Base-by-base conservation (phyloP, 2,797 vertebrate species). In the Molothrus ater region DNA sequence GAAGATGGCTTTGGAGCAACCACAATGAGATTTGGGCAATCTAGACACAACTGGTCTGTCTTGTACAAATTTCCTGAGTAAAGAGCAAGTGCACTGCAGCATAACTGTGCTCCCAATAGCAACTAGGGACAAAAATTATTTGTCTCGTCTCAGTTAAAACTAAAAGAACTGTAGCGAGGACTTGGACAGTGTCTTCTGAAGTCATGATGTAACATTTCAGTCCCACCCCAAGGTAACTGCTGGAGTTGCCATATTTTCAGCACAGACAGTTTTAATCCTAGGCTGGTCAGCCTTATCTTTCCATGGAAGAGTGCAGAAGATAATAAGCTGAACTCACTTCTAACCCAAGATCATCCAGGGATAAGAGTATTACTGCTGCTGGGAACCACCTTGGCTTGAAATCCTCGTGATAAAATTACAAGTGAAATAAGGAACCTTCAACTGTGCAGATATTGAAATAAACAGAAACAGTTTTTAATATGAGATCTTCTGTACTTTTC, bases 381-480 rank as follows among this genome's bases (percentile, higher is more conserved):
- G 19, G 73, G 47, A 85, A 81, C 75, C n/a, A 57, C 79, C 56
- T 31, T 88, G 64, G 25, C 72, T 90, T 80, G 61, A 93, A 92
- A 94, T 47, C 32, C 68, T 91, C 64, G 17, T 80, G 90, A 80
- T 61, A 92, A 95, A 96, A 95, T 79, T 86, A 86, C 69, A 88
- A 51, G 34, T 61, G 38, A 75, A 94, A 73, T 59, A 43, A 74
- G 60, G 43, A 87, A 78, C 50, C 93, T 92, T 83, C 69, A 92
- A 60, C 82, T 48, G 54, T 70, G 72, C 1, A 11, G 82, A 54
- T 85, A 86, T 5, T 81, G 86, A 94, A 88, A 95, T 86, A 94
- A 96, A 91, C 68, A 90, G 65, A 65, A 86, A 31, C 24, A 72
- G 66, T 56, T 69, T 92, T 93, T 84, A 91, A 56, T 60, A 70